Evolutionary conservation across 2,888 invertebrate species (phyloP).

Genomic region (Drosophila setosimentum): DNA sequence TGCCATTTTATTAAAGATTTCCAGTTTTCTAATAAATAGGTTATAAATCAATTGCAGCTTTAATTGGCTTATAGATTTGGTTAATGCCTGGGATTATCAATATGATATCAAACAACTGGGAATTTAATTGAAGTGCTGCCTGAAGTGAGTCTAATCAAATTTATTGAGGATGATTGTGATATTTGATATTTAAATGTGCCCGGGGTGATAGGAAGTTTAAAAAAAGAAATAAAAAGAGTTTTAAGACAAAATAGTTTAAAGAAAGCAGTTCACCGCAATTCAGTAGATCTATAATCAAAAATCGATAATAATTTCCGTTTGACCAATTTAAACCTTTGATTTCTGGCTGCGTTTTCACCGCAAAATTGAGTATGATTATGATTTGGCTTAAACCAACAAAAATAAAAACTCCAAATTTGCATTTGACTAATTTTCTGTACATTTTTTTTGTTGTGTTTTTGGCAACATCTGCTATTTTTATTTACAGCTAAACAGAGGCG

Average conservation of each 20-base stretch:
- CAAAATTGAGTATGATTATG: constrained; percentile 47
- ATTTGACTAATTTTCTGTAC: constrained; percentile 45
- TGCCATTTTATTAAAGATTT: not conserved
- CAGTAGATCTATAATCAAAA: constrained; percentile 30
- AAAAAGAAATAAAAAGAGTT: constrained; percentile 16
- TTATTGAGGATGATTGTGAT: constrained; percentile 22
- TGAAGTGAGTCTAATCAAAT: constrained; percentile 11
- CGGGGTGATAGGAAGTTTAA: constrained; percentile 5
- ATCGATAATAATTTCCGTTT: constrained; percentile 16
- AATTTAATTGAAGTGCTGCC: constrained; percentile 5
- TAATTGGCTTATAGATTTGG: constrained; percentile 21
- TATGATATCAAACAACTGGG: not conserved
- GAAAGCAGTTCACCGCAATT: constrained; percentile 45
- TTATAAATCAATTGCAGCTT: constrained; percentile 8
- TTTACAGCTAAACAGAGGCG: constrained; percentile 55
- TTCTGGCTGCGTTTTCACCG: constrained; percentile 44
- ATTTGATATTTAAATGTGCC: constrained; percentile 25
- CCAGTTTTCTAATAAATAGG: constrained; percentile 8
- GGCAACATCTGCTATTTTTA: constrained; percentile 23
- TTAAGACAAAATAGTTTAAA: constrained; percentile 31
- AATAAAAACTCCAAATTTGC: constrained; percentile 25
- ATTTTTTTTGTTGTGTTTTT: constrained; percentile 28
- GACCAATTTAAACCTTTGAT: constrained; percentile 24
- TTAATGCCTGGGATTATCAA: constrained; percentile 16
- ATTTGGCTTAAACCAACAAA: constrained; percentile 17